Evolutionary conservation across 2,888 invertebrate species (phyloP).

Genomic region (Magallana nippona): DNA sequence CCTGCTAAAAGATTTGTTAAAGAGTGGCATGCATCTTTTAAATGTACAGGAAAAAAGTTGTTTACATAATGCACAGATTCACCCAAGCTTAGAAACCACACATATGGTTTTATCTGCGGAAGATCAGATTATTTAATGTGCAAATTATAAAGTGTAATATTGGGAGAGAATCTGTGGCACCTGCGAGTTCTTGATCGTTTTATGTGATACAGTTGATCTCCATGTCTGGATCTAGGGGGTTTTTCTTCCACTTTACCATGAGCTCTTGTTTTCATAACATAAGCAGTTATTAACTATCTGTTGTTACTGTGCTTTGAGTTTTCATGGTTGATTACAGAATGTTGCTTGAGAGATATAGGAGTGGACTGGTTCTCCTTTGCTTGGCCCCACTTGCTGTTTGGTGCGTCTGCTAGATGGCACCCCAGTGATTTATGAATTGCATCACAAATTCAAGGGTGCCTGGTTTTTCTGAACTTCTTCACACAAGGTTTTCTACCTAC

Average conservation of each 20-base stretch:
- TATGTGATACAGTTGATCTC: slow-evolving; percentile 18
- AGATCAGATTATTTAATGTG: slow-evolving; percentile 24
- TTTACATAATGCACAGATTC: slow-evolving; percentile 15
- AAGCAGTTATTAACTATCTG: neutral
- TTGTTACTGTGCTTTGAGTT: no score
- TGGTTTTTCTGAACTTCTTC: slow-evolving; percentile 35
- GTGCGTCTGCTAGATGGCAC: slow-evolving; percentile 9
- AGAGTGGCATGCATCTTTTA: no score
- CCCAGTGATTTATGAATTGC: slow-evolving; percentile 39
- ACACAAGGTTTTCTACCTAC: neutral
- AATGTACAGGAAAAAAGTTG: neutral
- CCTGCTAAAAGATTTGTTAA: slow-evolving; percentile 3
- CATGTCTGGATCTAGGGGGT: neutral
- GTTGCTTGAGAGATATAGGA: neutral
- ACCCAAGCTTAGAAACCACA: slow-evolving; percentile 28
- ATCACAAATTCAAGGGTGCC: slow-evolving; percentile 34
- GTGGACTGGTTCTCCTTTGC: neutral
- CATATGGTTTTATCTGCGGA: slow-evolving; percentile 28
- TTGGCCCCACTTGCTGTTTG: slow-evolving; percentile 1
- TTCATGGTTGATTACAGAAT: no score
- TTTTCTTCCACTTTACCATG: neutral
- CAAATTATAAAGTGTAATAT: slow-evolving; percentile 35
- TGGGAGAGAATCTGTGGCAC: slow-evolving; percentile 17
- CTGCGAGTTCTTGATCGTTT: slow-evolving; percentile 9
- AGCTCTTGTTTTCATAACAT: neutral